Evolutionary conservation across 2,113 vertebrate species (phyloP).

Genomic region (Hippopotamus amphibius): DNA sequence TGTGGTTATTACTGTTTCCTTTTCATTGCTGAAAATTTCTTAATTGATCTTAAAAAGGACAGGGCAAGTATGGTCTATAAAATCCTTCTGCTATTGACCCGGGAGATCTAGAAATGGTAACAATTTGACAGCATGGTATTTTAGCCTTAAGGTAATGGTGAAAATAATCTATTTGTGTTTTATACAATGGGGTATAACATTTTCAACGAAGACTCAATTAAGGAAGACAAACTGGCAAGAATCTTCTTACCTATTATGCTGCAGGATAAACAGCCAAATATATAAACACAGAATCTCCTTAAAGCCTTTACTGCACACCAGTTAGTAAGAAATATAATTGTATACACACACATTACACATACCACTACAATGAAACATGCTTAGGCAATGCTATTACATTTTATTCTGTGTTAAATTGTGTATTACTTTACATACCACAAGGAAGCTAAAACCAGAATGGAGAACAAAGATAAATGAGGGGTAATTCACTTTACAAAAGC

Average conservation of each 20-base stretch:
- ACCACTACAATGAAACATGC: background rate
- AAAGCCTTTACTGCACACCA: background rate
- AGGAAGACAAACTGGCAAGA: background rate
- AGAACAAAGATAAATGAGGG: background rate
- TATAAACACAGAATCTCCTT: background rate
- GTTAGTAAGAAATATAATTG: conserved; percentile 7
- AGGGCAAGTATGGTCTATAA: background rate
- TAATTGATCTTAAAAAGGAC: background rate
- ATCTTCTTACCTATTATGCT: background rate
- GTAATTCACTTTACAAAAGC: background rate
- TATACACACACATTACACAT: background rate
- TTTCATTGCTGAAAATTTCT: background rate
- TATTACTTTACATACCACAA: background rate
- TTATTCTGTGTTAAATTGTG: background rate
- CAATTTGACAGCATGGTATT: background rate
- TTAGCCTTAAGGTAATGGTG: background rate
- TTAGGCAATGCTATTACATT: background rate
- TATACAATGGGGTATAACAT: background rate
- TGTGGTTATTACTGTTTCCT: background rate
- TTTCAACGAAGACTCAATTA: background rate
- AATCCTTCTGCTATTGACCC: background rate
- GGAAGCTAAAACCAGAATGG: background rate
- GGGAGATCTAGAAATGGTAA: background rate
- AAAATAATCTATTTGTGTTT: background rate
- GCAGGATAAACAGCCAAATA: background rate